These are phyloP conservation scores for Liparis tanakae DNA, from an alignment of 2,797 vertebrate genomes.

Conservation along the genomic window DNA sequence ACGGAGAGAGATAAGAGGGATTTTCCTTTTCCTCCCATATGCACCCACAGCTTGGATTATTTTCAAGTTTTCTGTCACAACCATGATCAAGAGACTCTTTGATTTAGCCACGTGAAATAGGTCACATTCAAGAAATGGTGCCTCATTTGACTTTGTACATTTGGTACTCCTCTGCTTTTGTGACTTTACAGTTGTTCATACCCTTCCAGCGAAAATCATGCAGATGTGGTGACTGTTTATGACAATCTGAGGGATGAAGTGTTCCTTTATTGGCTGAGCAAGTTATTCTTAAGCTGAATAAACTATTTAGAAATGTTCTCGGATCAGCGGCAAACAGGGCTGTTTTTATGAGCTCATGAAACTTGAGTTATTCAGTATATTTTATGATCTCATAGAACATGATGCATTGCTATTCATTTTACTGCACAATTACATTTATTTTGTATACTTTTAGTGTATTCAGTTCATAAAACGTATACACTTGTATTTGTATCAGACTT, in stretches of 20 bases:
- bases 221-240: conserved; percentile 1
- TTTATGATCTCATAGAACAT: background rate
- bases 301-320: background rate
- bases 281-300: background rate
- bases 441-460: background rate
- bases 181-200: background rate
- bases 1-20: conserved; percentile 59
- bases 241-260: background rate
- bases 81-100: conserved; percentile 61
- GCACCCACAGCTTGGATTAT: conserved; percentile 67
- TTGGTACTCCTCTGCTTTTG: background rate
- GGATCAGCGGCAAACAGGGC: background rate
- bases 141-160: background rate
- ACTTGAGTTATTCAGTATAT: background rate
- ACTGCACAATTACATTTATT: background rate
- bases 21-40: conserved; percentile 70
- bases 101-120: conserved; percentile 46
- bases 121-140: conserved; percentile 33
- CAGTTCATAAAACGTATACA: background rate
- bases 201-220: background rate
- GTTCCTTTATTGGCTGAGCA: background rate
- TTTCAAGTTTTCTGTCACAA: conserved; percentile 67
- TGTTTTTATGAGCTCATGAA: background rate
- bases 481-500: background rate
- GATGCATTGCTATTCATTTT: background rate